phyloP scores from a whole-genome alignment of 1,140 invertebrate genomes.

The Druon quercuslanigerum region DNA sequence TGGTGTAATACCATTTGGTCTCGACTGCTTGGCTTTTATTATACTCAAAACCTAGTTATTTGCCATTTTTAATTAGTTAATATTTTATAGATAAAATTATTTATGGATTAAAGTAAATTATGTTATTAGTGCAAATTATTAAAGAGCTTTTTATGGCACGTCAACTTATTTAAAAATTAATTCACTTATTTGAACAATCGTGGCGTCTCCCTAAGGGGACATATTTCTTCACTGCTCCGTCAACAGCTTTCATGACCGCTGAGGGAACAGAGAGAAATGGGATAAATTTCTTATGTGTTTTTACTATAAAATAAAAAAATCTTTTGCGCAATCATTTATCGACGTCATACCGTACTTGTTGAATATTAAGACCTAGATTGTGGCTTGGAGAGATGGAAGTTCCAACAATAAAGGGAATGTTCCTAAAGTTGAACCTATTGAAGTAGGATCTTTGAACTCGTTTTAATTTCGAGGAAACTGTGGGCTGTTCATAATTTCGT shows the following conservation, averaged over 20 bases:
- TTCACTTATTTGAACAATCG: too few species aligned
- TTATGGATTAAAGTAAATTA: background rate
- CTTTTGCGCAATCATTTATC: background rate
- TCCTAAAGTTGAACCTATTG: conserved; percentile 71
- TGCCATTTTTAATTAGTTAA: background rate
- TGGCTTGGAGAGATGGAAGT: conserved; percentile 76
- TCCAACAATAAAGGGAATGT: conserved; percentile 77
- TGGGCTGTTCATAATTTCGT: conserved; percentile 74
- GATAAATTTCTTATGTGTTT: too few species aligned
- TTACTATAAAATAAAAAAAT: background rate
- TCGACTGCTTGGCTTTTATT: conserved; percentile 73
- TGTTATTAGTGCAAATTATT: too few species aligned
- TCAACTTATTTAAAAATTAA: too few species aligned
- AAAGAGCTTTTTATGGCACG: too few species aligned
- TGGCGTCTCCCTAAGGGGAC: too few species aligned
- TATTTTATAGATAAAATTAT: conserved; percentile 22
- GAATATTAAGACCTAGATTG: conserved; percentile 78
- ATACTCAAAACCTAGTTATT: conserved; percentile 70
- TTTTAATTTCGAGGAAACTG: conserved; percentile 75
- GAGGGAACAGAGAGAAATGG: too few species aligned
- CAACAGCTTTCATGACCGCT: too few species aligned
- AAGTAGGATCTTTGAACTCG: conserved; percentile 72
- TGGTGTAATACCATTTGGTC: conserved; percentile 50
- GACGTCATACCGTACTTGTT: conserved; percentile 66
- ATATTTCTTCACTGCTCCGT: too few species aligned